A percentile compares a stretch with the other conserved stretches of the same genome.
Conservation (phyloP, 2,113 vertebrate genomes). For the Pygoscelis antarcticus region DNA sequence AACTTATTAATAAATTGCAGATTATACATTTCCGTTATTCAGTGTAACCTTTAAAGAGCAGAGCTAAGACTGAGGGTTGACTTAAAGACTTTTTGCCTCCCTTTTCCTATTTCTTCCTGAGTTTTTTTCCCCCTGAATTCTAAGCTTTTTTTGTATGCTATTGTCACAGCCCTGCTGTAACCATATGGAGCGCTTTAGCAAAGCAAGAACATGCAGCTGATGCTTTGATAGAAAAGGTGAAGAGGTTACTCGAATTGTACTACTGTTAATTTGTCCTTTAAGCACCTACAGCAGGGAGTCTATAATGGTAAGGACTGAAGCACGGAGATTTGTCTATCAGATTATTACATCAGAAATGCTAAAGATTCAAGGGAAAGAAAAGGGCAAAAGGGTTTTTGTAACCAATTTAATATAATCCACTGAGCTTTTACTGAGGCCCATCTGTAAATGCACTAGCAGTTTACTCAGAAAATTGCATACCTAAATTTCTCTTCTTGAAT, state of each 20-base stretch:
- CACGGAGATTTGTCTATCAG: constrained; percentile 54
- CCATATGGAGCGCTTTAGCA: constrained; percentile 46
- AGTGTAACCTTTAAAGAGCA: constrained; percentile 63
- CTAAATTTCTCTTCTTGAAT: constrained; percentile 20
- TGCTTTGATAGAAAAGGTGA: constrained; percentile 65
- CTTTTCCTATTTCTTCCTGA: neutral
- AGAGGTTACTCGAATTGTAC: constrained; percentile 66
- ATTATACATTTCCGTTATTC: constrained; percentile 54
- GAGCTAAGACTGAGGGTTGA: constrained; percentile 33
- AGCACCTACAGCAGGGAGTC: constrained; percentile 57
- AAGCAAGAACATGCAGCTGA: constrained; percentile 62
- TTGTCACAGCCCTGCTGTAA: constrained; percentile 43
- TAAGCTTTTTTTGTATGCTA: neutral
- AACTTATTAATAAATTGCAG: constrained; percentile 70
- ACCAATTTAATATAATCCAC: constrained; percentile 56
- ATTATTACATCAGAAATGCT: constrained; percentile 68
- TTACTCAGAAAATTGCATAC: constrained; percentile 44
- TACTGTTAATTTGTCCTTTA: constrained; percentile 74
- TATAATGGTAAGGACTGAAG: constrained; percentile 54
- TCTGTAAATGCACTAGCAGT: constrained; percentile 41
- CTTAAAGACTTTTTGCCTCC: constrained; percentile 45
- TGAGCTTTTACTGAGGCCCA: constrained; percentile 16
- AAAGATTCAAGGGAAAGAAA: constrained; percentile 57
- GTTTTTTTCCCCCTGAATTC: neutral
- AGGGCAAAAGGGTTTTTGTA: constrained; percentile 54